A percentile compares a stretch with the other conserved stretches of the same genome.
phyloP scores from a whole-genome alignment of 2,888 invertebrate species.

The Brenthis ino region DNA sequence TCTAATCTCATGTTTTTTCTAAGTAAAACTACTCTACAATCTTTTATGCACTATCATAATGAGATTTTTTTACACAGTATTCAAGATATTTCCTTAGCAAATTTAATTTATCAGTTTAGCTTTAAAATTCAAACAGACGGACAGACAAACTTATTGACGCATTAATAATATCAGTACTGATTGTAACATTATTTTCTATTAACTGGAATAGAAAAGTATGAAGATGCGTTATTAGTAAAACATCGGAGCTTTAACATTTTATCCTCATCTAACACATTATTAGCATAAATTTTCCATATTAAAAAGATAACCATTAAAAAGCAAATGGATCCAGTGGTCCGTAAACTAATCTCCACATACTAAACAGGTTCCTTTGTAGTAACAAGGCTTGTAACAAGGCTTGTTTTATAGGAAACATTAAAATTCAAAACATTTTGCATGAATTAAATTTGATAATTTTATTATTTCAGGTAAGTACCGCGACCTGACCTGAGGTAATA shows the following conservation, averaged over 20 bases:
- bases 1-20: too few relatives aligned
- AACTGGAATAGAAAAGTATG: too few relatives aligned
- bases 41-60: too few relatives aligned
- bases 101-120: too few relatives aligned
- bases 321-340: slow-evolving; percentile 22
- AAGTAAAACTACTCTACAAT: too few relatives aligned
- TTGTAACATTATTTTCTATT: too few relatives aligned
- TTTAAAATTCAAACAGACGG: too few relatives aligned
- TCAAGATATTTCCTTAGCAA: too few relatives aligned
- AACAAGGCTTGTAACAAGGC: too few relatives aligned
- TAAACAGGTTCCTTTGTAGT: slow-evolving; percentile 22
- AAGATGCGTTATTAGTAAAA: neutral
- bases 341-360: slow-evolving; percentile 20
- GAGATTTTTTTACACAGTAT: too few relatives aligned
- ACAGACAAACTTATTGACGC: too few relatives aligned
- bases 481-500: slow-evolving; percentile 23
- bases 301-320: slow-evolving; percentile 22
- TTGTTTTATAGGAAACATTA: slow-evolving; percentile 16
- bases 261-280: slow-evolving; percentile 11
- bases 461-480: slow-evolving; percentile 39
- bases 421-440: slow-evolving; percentile 20
- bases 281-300: slow-evolving; percentile 15
- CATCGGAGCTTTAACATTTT: slow-evolving; percentile 6
- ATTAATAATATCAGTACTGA: too few relatives aligned
- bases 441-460: slow-evolving; percentile 32